Percentiles rank a stretch among this genome's conserved stretches.
Evolutionary conservation across 2,113 vertebrate genomes (phyloP).

Genomic region (Tragelaphus imberbis): DNA sequence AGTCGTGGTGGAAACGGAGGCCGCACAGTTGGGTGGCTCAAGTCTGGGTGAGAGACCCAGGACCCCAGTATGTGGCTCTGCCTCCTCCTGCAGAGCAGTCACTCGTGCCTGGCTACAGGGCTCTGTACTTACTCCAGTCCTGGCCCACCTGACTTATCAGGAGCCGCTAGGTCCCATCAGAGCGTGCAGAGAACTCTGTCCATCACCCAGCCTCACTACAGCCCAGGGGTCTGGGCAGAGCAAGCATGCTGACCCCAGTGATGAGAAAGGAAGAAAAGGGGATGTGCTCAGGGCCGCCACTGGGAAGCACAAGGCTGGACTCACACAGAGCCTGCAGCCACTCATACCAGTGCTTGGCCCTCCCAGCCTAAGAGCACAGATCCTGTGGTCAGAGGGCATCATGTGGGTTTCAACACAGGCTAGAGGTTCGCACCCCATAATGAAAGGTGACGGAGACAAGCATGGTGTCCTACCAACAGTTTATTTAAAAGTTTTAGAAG

Average conservation of each 20-base stretch:
- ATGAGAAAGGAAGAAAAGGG: neutral
- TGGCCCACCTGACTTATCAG: neutral
- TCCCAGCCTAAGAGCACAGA: neutral
- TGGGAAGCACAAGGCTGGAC: neutral
- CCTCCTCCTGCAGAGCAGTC: neutral
- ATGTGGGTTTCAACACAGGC: too few relatives aligned
- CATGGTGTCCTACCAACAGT: neutral
- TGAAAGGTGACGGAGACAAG: neutral
- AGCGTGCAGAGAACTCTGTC: neutral
- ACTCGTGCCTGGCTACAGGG: neutral
- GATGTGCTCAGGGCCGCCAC: neutral
- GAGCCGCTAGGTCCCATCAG: neutral
- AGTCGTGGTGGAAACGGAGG: neutral
- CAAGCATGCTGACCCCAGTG: neutral
- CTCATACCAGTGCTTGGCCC: rapidly evolving
- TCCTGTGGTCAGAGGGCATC: too few relatives aligned
- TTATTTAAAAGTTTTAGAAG: slow-evolving; percentile 42
- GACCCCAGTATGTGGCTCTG: neutral
- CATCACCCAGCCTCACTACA: neutral
- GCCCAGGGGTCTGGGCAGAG: neutral
- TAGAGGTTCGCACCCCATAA: too few relatives aligned
- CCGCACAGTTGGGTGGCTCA: neutral
- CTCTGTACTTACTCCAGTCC: neutral
- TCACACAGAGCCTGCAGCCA: neutral
- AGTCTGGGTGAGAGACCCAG: neutral